Conservation (phyloP, 2,113 vertebrate genomes). For the Bubo scandiacus region DNA sequence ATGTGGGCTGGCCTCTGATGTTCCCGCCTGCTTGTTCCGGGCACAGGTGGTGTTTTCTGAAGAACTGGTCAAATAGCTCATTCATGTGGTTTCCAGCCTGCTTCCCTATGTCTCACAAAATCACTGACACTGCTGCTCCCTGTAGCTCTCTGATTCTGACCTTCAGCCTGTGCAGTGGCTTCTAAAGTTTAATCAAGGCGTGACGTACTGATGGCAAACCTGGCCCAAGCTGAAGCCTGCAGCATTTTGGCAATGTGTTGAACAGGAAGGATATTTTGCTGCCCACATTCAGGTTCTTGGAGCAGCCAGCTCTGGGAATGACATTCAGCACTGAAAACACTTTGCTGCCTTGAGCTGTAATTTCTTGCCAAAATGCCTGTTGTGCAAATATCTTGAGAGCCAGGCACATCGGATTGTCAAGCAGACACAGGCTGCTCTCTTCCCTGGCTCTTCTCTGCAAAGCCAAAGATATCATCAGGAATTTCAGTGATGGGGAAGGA, state of each 20-base stretch:
- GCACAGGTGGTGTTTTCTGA: background rate
- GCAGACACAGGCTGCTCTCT: background rate
- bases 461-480: background rate
- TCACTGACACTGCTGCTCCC: background rate
- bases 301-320: background rate
- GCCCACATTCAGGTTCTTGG: background rate
- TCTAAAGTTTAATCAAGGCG: background rate
- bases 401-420: background rate
- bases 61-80: background rate
- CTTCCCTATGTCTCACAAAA: fast-evolving
- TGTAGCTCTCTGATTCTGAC: background rate
- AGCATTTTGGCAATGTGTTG: background rate
- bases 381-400: background rate
- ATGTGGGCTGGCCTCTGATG: background rate
- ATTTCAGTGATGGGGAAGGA: background rate
- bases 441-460: background rate
- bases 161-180: background rate
- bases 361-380: background rate
- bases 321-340: background rate
- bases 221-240: background rate
- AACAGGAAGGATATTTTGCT: background rate
- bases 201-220: background rate
- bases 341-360: background rate
- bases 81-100: background rate
- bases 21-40: fast-evolving